Percentiles rank a stretch among this genome's conserved stretches.
Conservation (phyloP, 2,113 vertebrate genomes). For the Vombatus ursinus region DNA sequence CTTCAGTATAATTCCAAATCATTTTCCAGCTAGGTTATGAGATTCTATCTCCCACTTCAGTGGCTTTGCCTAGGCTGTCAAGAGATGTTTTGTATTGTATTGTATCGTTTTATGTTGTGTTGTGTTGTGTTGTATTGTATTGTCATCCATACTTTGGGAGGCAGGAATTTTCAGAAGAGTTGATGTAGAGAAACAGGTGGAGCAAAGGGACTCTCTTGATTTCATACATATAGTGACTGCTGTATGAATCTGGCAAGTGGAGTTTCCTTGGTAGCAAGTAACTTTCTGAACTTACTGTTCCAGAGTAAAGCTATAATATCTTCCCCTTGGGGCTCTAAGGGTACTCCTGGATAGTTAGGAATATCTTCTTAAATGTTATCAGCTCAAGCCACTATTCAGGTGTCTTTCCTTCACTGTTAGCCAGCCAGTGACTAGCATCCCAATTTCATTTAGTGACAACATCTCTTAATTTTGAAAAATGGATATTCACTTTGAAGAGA, state of each 20-base stretch:
- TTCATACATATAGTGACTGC: too few relatives aligned
- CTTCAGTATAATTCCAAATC: background rate
- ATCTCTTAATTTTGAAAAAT: background rate
- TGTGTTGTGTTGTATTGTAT: background rate
- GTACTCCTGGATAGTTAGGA: background rate
- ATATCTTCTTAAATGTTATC: background rate
- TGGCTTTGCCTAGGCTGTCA: background rate
- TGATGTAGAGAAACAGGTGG: too few relatives aligned
- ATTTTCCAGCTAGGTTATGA: background rate
- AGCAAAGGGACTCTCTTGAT: too few relatives aligned
- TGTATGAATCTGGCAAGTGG: too few relatives aligned
- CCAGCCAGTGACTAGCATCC: too few relatives aligned
- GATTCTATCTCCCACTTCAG: background rate
- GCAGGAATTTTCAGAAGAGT: too few relatives aligned
- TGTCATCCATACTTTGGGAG: too few relatives aligned
- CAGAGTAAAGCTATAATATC: background rate
- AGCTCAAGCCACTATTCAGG: background rate
- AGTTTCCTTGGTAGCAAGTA: too few relatives aligned
- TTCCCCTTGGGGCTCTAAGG: background rate
- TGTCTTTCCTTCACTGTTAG: background rate
- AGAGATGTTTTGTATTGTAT: background rate
- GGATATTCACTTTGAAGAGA: background rate
- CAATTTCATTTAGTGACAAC: too few relatives aligned
- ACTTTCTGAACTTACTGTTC: background rate
- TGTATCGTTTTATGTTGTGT: too few relatives aligned